Percentiles rank a stretch among this genome's conserved stretches.
phyloP scores from a whole-genome alignment of 1,140 invertebrate species.

The Batillaria attramentaria region DNA sequence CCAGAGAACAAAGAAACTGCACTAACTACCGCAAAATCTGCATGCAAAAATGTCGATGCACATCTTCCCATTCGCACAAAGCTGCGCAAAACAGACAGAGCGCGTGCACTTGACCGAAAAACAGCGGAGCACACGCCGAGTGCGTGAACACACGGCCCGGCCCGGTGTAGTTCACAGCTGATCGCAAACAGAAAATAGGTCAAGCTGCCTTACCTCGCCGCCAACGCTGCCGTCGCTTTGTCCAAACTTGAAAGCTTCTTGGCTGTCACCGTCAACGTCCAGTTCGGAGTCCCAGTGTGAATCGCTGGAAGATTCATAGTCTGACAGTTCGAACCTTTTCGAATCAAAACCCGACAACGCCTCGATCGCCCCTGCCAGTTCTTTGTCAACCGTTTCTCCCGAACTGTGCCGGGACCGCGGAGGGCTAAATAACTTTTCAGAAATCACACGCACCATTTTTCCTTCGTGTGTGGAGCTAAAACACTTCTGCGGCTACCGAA shows the following conservation, averaged over 20 bases:
- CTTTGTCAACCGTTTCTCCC: constrained; percentile 53
- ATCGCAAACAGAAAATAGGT: constrained; percentile 44
- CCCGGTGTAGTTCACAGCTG: constrained; percentile 36
- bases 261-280: constrained; percentile 27
- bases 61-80: background rate
- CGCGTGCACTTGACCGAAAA: constrained; percentile 25
- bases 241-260: background rate
- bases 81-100: background rate
- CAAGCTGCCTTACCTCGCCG: constrained; percentile 36
- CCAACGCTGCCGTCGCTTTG: constrained; percentile 25
- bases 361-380: constrained; percentile 43
- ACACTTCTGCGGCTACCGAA: background rate
- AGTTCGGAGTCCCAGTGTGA: constrained; percentile 49
- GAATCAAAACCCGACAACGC: constrained; percentile 30
- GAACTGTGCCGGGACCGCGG: constrained; percentile 57
- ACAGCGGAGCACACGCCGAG: constrained; percentile 3
- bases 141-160: constrained; percentile 1
- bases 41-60: background rate
- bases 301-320: constrained; percentile 47
- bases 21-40: background rate
- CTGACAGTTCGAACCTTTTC: constrained; percentile 28
- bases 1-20: background rate
- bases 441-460: constrained; percentile 57
- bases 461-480: background rate
- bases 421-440: constrained; percentile 51